phyloP scores from a whole-genome alignment of 2,797 vertebrate species.

The Nyctibius grandis region DNA sequence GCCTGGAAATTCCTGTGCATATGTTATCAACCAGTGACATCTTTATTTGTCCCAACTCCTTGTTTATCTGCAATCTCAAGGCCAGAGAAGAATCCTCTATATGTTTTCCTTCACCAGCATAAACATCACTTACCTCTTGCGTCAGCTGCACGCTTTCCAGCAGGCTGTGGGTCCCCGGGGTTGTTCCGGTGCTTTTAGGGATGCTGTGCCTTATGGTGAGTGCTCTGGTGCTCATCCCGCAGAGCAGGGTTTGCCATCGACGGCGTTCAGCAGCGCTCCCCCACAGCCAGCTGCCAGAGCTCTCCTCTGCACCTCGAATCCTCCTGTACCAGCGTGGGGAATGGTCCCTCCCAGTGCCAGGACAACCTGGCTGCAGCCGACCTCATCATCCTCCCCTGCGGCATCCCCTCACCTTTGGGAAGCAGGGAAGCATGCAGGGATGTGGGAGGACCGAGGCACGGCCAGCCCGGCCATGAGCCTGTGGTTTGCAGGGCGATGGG shows the following conservation, averaged over 20 bases:
- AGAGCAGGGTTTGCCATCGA: neutral
- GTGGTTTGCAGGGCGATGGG: neutral
- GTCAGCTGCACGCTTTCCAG: neutral
- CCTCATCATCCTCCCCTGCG: neutral
- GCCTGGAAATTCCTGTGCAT: neutral
- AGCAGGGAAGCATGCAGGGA: neutral
- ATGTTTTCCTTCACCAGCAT: neutral
- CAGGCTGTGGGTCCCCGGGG: neutral
- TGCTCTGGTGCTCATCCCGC: neutral
- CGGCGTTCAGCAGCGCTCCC: accelerated
- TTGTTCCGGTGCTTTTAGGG: neutral
- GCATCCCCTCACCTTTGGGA: neutral
- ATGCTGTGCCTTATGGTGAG: neutral
- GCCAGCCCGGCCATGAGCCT: neutral
- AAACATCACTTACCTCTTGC: neutral
- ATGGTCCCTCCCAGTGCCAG: accelerated
- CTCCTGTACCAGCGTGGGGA: neutral
- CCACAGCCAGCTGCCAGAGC: neutral
- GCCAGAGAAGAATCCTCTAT: neutral
- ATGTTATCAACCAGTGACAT: neutral
- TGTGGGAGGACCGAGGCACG: neutral
- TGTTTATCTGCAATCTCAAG: neutral
- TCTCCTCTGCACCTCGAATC: neutral
- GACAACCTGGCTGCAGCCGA: neutral
- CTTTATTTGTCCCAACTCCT: neutral